Conservation (phyloP, 2,113 vertebrate genomes). For the Paramisgurnus dabryanus region DNA sequence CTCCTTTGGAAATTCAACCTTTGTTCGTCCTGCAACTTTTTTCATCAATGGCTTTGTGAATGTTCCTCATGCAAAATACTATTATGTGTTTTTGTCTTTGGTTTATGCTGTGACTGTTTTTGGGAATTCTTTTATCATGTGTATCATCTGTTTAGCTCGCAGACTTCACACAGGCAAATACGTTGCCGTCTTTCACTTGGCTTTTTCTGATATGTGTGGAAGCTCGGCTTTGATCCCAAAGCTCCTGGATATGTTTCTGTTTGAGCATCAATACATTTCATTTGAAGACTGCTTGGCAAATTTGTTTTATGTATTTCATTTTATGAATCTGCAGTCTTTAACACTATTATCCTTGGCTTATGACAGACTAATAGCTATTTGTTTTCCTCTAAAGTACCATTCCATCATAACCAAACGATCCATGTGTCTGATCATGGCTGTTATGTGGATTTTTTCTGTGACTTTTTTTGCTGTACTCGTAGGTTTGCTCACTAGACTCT, state of each 20-base stretch:
- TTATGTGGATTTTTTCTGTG: background rate
- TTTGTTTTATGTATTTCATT: conserved; percentile 68
- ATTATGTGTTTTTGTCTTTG: conserved; percentile 42
- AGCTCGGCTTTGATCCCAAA: conserved; percentile 68
- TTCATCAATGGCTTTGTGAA: conserved; percentile 45
- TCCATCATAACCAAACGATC: conserved; percentile 55
- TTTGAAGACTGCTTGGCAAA: conserved; percentile 63
- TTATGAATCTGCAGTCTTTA: conserved; percentile 65
- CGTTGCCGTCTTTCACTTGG: conserved; percentile 69
- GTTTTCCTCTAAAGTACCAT: conserved; percentile 64
- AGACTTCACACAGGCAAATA: conserved; percentile 70
- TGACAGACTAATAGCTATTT: conserved; percentile 71
- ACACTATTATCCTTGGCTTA: conserved; percentile 68
- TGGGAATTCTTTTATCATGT: conserved; percentile 41
- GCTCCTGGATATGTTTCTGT: conserved; percentile 67
- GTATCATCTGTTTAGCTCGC: conserved; percentile 9
- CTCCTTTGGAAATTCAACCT: conserved; percentile 10
- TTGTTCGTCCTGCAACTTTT: conserved; percentile 36
- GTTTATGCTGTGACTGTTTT: conserved; percentile 46
- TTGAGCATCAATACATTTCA: conserved; percentile 57
- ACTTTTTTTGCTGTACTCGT: background rate
- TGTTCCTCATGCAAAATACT: conserved; percentile 43
- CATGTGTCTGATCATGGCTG: conserved; percentile 55
- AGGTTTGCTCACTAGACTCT: background rate
- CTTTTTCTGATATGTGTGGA: conserved; percentile 64